Evolutionary conservation across 2,113 vertebrate genomes (phyloP).

Genomic region (Pelodiscus sinensis): DNA sequence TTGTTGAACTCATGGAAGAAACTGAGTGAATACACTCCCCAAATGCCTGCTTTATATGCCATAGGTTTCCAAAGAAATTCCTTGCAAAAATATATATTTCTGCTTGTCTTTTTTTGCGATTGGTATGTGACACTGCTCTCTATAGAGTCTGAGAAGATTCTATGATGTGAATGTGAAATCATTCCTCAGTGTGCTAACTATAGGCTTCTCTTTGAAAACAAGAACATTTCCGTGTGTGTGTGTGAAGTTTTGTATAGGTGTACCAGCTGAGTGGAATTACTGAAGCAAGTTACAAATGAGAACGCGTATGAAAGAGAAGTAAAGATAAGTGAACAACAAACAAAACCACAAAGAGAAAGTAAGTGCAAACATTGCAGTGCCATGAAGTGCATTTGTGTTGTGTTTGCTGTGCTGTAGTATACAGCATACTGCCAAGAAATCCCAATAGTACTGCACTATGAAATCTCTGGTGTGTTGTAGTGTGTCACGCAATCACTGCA

Average conservation of each 20-base stretch:
- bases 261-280: slow-evolving; percentile 24
- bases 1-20: slow-evolving; percentile 5
- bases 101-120: slow-evolving; percentile 20
- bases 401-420: neutral
- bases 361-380: neutral
- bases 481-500: neutral
- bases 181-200: slow-evolving; percentile 11
- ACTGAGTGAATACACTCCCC: neutral
- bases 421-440: neutral
- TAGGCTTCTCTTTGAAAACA: slow-evolving; percentile 39
- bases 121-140: slow-evolving; percentile 2
- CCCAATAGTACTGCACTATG: fast-evolving
- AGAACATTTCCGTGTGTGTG: slow-evolving; percentile 45
- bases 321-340: slow-evolving; percentile 15
- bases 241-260: slow-evolving; percentile 11
- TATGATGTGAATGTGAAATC: slow-evolving; percentile 48
- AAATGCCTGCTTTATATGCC: neutral
- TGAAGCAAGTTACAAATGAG: slow-evolving; percentile 47
- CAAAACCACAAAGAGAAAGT: neutral
- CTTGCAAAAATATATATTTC: neutral
- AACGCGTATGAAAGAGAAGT: slow-evolving; percentile 23
- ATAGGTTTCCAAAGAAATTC: neutral
- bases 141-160: slow-evolving; percentile 2
- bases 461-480: neutral
- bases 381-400: neutral